phyloP scores from a whole-genome alignment of 2,888 invertebrate species.

The Linnaemya tessellans region DNA sequence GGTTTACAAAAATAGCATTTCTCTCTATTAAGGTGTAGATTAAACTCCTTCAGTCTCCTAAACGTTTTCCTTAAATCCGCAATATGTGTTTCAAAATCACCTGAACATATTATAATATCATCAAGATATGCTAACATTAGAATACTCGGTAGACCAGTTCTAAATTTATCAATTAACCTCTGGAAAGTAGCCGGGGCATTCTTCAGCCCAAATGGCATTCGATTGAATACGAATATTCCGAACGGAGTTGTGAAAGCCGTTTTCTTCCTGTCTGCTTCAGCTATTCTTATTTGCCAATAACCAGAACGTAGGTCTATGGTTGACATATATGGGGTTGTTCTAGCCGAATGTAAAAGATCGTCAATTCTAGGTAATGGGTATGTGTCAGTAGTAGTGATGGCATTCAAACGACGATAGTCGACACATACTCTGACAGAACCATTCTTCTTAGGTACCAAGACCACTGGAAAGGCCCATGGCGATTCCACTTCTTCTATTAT shows the following conservation, averaged over 20 bases:
- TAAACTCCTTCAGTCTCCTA: too few species aligned
- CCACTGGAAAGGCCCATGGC: constrained; percentile 12
- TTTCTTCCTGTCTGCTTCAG: constrained; percentile 72
- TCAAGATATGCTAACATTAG: constrained; percentile 72
- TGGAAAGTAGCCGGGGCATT: constrained; percentile 72
- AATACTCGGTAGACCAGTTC: constrained; percentile 62
- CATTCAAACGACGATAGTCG: too few species aligned
- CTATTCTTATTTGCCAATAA: constrained; percentile 78
- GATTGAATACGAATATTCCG: constrained; percentile 38
- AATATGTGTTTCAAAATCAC: too few species aligned
- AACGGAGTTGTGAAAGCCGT: constrained; percentile 75
- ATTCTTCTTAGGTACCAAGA: constrained; percentile 19
- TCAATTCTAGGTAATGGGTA: too few species aligned
- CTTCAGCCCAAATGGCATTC: too few species aligned
- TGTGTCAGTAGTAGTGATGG: too few species aligned
- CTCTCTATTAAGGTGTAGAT: constrained; percentile 72
- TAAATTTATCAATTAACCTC: constrained; percentile 71
- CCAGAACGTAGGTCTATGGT: too few species aligned
- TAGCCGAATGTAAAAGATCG: too few species aligned
- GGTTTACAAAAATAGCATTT: too few species aligned
- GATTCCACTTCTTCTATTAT: constrained; percentile 16
- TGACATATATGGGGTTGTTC: too few species aligned
- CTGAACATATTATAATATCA: too few species aligned
- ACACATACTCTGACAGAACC: neutral
- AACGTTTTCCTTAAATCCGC: constrained; percentile 38